These are phyloP conservation scores for Latrodectus elegans DNA, from an alignment of 2,888 invertebrate genomes.

Conservation along the genomic window DNA sequence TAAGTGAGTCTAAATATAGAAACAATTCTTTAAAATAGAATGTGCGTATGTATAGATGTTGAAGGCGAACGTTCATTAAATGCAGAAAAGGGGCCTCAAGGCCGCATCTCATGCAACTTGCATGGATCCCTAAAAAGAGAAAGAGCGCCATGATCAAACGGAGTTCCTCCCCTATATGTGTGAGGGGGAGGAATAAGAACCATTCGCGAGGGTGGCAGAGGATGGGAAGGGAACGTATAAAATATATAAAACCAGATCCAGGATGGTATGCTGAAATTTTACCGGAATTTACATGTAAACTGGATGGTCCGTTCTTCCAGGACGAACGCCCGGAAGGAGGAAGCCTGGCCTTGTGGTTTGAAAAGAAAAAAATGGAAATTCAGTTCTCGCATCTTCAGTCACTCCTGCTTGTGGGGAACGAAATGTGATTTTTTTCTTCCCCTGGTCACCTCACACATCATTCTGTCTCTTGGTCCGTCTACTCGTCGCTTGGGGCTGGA, in stretches of 20 bases:
- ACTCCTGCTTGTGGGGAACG: background rate
- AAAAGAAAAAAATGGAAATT: constrained; percentile 67
- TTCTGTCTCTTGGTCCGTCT: constrained; percentile 40
- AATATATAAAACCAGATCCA: constrained; percentile 24
- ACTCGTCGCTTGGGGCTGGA: constrained; percentile 53
- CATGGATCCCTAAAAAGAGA: constrained; percentile 43
- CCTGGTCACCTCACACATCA: constrained; percentile 51
- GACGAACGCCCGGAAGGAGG: constrained; percentile 46
- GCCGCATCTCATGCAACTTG: constrained; percentile 66
- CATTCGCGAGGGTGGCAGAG: background rate
- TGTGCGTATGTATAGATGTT: constrained; percentile 21
- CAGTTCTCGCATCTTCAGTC: constrained; percentile 30
- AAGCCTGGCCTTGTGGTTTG: constrained; percentile 46
- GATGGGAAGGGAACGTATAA: constrained; percentile 6
- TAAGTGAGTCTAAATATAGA: too few relatives aligned
- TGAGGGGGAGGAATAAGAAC: constrained; percentile 14
- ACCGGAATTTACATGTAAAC: constrained; percentile 68
- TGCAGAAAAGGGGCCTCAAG: constrained; percentile 59
- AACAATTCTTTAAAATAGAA: background rate
- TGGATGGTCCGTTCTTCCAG: constrained; percentile 43
- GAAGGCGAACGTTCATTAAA: constrained; percentile 55
- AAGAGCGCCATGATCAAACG: constrained; percentile 35
- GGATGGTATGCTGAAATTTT: constrained; percentile 62
- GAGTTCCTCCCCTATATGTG: constrained; percentile 4
- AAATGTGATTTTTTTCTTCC: background rate